Conservation (phyloP, 2,888 invertebrate genomes). For the Tenthredo scrophulariae region DNA sequence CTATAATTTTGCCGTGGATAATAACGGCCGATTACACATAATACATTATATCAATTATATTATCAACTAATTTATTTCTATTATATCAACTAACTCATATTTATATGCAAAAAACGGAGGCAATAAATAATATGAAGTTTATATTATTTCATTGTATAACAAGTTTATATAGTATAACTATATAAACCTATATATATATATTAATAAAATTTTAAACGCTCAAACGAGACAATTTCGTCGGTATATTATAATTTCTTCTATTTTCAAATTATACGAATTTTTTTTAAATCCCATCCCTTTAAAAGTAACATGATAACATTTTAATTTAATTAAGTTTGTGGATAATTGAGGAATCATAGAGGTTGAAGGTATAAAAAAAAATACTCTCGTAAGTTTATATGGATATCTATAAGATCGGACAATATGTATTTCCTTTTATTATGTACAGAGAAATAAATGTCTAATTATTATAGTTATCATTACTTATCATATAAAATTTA, state of each 20-base stretch:
- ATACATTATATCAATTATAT: neutral
- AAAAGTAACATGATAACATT: neutral
- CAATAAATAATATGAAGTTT: constrained; percentile 4
- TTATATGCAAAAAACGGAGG: neutral
- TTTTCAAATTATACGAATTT: neutral
- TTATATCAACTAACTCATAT: neutral
- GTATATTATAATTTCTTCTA: neutral
- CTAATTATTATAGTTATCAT: neutral
- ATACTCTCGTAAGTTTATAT: neutral
- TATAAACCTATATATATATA: neutral
- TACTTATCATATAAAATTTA: neutral
- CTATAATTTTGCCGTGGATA: neutral
- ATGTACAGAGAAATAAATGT: neutral
- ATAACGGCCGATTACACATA: neutral
- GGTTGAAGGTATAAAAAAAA: neutral
- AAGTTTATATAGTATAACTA: neutral
- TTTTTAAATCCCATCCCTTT: neutral
- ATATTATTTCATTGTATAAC: neutral
- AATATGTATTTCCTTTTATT: neutral
- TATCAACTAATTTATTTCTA: neutral
- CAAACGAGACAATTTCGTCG: neutral
- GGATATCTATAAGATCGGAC: neutral
- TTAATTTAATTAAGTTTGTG: neutral
- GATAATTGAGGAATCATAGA: neutral
- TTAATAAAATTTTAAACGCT: neutral